Percentiles rank a stretch among this genome's conserved stretches.
phyloP scores from a whole-genome alignment of 1,140 invertebrate genomes.

The Eciton burchellii region DNA sequence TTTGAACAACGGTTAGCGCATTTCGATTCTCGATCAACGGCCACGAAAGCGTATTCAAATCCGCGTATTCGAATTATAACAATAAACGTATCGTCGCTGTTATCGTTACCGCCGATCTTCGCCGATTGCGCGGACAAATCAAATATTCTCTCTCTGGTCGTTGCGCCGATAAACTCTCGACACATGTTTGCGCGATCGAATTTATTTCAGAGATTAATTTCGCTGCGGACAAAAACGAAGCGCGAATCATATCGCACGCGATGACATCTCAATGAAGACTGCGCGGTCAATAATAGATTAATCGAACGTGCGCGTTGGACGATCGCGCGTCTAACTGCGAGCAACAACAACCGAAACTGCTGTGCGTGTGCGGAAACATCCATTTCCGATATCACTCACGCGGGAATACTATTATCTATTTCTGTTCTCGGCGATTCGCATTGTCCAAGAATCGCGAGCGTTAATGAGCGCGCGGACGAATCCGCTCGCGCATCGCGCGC shows the following conservation, averaged over 20 bases:
- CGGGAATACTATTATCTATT: no score
- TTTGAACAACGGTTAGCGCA: slow-evolving; percentile 62
- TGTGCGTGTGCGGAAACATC: slow-evolving; percentile 13
- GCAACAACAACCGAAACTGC: slow-evolving; percentile 34
- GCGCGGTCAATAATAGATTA: slow-evolving; percentile 70
- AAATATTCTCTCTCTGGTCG: slow-evolving; percentile 46
- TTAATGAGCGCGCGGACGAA: no score
- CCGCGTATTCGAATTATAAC: slow-evolving; percentile 52
- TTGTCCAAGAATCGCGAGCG: background rate
- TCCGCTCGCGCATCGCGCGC: slow-evolving; percentile 1
- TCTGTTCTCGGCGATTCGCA: background rate
- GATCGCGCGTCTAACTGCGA: background rate
- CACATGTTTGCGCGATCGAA: slow-evolving; percentile 67
- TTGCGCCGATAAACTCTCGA: slow-evolving; percentile 57
- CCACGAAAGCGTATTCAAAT: slow-evolving; percentile 53
- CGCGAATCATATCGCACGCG: slow-evolving; percentile 27
- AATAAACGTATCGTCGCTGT: slow-evolving; percentile 50
- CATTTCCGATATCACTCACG: background rate
- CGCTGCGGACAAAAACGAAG: slow-evolving; percentile 44
- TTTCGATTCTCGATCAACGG: slow-evolving; percentile 58
- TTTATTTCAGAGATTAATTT: slow-evolving; percentile 72
- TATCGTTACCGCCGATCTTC: slow-evolving; percentile 61
- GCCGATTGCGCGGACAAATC: slow-evolving; percentile 64
- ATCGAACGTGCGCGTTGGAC: slow-evolving; percentile 48
- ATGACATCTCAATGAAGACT: slow-evolving; percentile 69